Base-by-base conservation (phyloP, 2,888 invertebrate species). In the Andrena bucephala region DNA sequence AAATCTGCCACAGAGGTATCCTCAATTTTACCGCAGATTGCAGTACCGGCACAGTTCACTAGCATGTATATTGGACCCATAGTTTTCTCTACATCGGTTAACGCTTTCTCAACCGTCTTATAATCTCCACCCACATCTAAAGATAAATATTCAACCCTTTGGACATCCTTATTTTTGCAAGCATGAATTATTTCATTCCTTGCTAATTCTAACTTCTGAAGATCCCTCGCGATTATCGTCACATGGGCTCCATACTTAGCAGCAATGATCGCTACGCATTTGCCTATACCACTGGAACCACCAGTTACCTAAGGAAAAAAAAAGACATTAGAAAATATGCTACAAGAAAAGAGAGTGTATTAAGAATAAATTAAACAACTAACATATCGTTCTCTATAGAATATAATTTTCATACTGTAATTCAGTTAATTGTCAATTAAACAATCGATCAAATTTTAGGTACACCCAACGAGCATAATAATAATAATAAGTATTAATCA, bases 201-300 rank as follows among this genome's bases (percentile, higher is more conserved):
- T 0, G 97, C 96, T 73, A 95, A 94, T 92, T 96, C 95, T 13
- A 99, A 95, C 93, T 96, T 96, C 81, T 95, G 95, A 50, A 95
- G 92, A 94, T 98, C 96, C 91, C 99, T 96, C 0, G 99, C 99
- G 84, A 99, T 95, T 70, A 99, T 96, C 0, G 99, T 98, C 1
- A 99, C 98, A 94, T 97, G 95, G 4, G 99, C 99, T 36, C 99
- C 99, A 89, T 95, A 94, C 90, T 95, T 95, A 0, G 96, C 97
- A 10, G 97, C 97, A 91, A 97, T 95, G 33, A 96, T 95, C 0
- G 98, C 99, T 16, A 97, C 94, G 77, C 96, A 96, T 94, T 97
- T 97, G 0, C 99, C 99, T 89, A 99, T 99, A 7, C 99, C 99
- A 94, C 98, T 98, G 0, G 99, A 99, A 13, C 99, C 99, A 60